Conservation (phyloP, 1,140 invertebrate genomes). For the Asobara japonica region DNA sequence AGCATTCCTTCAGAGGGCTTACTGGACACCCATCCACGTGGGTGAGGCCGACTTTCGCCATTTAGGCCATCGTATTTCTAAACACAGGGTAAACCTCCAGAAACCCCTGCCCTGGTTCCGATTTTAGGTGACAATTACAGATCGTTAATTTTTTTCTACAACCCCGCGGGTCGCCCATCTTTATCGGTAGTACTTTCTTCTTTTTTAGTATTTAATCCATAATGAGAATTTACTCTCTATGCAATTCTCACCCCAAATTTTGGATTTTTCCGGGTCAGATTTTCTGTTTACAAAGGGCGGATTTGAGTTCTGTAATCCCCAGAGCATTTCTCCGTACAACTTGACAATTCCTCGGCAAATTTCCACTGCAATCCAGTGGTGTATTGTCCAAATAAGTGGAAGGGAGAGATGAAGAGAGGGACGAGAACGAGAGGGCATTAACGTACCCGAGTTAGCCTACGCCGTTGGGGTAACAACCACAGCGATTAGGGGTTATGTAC, state of each 20-base stretch:
- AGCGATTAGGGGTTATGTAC: neutral
- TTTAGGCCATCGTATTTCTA: no score
- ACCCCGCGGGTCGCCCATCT: no score
- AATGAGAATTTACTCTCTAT: neutral
- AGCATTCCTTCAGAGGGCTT: no score
- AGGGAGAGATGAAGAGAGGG: no score
- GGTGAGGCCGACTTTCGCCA: no score
- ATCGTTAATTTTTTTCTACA: no score
- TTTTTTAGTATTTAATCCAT: neutral
- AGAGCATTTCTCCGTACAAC: neutral
- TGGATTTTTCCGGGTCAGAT: neutral
- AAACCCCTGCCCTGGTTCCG: no score
- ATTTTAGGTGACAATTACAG: no score
- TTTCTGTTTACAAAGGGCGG: neutral
- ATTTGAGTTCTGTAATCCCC: neutral
- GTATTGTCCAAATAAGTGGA: neutral
- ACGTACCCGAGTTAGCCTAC: neutral
- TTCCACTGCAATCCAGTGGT: neutral
- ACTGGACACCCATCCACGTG: no score
- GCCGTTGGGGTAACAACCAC: neutral
- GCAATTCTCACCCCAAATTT: neutral
- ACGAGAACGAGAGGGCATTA: conserved; percentile 2
- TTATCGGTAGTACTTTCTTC: no score
- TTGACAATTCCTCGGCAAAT: neutral
- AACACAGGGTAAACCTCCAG: no score